phyloP scores from a whole-genome alignment of 2,797 vertebrate species.

The Manis pentadactyla region DNA sequence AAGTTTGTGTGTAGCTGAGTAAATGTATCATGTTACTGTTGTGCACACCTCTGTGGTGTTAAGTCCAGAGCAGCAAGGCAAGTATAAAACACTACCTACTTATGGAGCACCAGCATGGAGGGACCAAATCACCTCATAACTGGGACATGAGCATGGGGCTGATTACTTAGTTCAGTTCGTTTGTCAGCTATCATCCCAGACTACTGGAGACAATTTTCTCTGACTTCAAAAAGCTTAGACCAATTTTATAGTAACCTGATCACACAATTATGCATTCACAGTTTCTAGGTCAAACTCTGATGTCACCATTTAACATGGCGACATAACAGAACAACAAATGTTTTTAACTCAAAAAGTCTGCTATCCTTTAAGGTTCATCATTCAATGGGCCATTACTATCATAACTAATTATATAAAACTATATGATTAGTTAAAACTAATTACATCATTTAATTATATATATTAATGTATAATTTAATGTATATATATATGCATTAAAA shows the following conservation, averaged over 20 bases:
- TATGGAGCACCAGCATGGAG: not conserved
- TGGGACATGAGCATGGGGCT: not conserved
- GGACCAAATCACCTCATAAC: not conserved
- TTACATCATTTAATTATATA: too few species aligned
- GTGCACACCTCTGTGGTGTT: not conserved
- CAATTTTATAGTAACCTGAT: not conserved
- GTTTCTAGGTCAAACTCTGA: not conserved
- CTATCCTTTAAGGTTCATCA: not conserved
- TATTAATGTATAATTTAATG: too few species aligned
- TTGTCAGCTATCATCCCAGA: not conserved
- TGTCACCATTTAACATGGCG: not conserved
- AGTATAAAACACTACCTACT: not conserved
- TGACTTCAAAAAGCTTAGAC: not conserved
- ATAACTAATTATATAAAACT: not conserved
- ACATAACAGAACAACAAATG: not conserved
- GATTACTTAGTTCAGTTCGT: not conserved
- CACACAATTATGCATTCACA: not conserved
- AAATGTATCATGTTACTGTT: not conserved
- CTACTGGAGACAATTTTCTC: not conserved
- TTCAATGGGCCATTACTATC: not conserved
- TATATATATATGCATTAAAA: not conserved
- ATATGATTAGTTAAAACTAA: not conserved
- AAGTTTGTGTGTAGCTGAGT: not conserved
- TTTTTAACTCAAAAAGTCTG: not conserved
- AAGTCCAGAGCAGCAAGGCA: not conserved